Conservation (phyloP, 2,888 invertebrate genomes). For the Erebia palarica region DNA sequence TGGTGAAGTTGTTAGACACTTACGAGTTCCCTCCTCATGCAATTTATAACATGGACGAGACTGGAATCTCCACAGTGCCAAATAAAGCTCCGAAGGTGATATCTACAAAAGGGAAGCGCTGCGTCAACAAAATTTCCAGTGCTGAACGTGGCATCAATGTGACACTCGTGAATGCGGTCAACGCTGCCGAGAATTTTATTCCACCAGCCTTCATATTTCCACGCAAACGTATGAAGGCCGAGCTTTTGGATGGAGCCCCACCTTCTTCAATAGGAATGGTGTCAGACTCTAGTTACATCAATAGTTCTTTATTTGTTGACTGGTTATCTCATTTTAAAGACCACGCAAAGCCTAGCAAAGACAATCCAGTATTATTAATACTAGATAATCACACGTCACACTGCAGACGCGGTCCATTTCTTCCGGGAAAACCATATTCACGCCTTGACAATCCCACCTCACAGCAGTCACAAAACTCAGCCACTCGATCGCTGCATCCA, state of each 20-base stretch:
- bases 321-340: slow-evolving; percentile 37
- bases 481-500: slow-evolving; percentile 38
- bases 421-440: slow-evolving; percentile 31
- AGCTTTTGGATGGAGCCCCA: slow-evolving; percentile 50
- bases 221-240: slow-evolving; percentile 48
- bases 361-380: slow-evolving; percentile 36
- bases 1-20: neutral
- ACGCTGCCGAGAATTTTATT: slow-evolving; percentile 45
- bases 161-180: slow-evolving; percentile 22
- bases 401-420: slow-evolving; percentile 24
- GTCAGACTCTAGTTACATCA: slow-evolving; percentile 39
- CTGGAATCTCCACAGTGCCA: neutral
- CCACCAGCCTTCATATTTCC: slow-evolving; percentile 54
- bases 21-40: neutral
- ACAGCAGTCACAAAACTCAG: slow-evolving; percentile 35
- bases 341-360: slow-evolving; percentile 23
- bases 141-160: slow-evolving; percentile 7
- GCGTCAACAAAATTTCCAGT: slow-evolving; percentile 22
- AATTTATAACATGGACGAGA: slow-evolving; percentile 3
- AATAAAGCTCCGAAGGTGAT: neutral
- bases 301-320: slow-evolving; percentile 34
- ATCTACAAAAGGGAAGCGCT: slow-evolving; percentile 2
- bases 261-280: slow-evolving; percentile 44
- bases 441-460: slow-evolving; percentile 39
- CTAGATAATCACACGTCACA: slow-evolving; percentile 39